Base-by-base conservation (phyloP, 1,140 invertebrate genomes). In the Harlomillsia oculata region DNA sequence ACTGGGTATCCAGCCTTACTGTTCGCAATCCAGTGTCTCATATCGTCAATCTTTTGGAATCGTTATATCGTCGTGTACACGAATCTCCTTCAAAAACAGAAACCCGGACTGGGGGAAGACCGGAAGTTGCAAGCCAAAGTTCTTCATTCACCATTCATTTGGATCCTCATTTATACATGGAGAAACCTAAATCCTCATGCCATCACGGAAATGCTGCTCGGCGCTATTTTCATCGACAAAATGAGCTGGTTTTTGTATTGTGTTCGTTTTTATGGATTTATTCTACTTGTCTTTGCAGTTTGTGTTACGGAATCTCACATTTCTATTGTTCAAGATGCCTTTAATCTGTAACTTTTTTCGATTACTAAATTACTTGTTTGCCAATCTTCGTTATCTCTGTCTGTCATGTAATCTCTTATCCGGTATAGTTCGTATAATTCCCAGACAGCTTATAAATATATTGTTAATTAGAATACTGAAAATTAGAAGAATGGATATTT, bases 101-200 rank as follows among this genome's bases (percentile, higher is more conserved):
- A n/a, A n/a, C 70, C 75, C 49, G 73, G 77, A n/a, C 74, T 69
- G 40, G 32, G 13, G 5, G 5, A 9, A 11, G n/a, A 5, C 14
- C 5, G 11, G 21, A 23, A 13, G 30, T 20, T 14, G 11, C 49
- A 59, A 75, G 69, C 44, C 61, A 53, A 11, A 66, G 68, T 75
- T 4, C 67, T 79, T 49, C 69, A 76, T 43, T 82, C 82, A 2
- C 75, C 77, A 0, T 77, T 80, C 25, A 88, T 88, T 63, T 87
- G 85, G 72, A 71, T 78, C 5, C 75, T 88, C 0, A 78, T 83
- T 1, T 82, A 79, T 67, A 67, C 84, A 37, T 91, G 87, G 87
- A 77, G 85, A 55, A 70, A 88, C 0, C 75, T 84, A 1, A 88
- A 89, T 68, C 82, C 85, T 0, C 87, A 89, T 67, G 83, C 83